Evolutionary conservation across 1,140 invertebrate genomes (phyloP), one percentile per base, ranked within the genome.

Genomic region (Drosophila nikananu): DNA sequence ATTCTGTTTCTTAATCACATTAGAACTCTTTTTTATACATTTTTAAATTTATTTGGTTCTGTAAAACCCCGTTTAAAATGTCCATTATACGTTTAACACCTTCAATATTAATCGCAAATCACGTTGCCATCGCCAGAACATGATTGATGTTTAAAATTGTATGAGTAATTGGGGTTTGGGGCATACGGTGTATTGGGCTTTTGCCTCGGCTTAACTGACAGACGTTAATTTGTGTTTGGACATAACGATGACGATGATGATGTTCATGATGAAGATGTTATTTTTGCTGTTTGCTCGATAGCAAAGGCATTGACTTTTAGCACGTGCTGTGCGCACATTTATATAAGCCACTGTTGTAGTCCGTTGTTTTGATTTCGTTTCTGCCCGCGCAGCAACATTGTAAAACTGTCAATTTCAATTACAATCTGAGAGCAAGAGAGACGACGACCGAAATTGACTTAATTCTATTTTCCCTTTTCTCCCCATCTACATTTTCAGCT

Each of bases 331-430:
- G 65, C 71, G 41, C 48, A 73, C 54, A 77, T 80, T 80, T 80
- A 73, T 77, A 65, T 67, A 74, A 83, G 39, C 27, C 52, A 86
- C 78, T 77, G 73, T 77, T 58, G 75, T 60, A 73, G 73, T 68
- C 49, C 64, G 65, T 86, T 83, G 65, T 87, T 86, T 83, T 86
- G 71, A 80, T 83, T 83, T 71, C 66, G 25, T 65, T 46, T 84
- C 51, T 48, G 66, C 32, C 54, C 19, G 64, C 64, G 7, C 37
- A 74, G 42, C 52, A 75, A 66, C 74, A 77, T 68, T 81, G 68
- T 81, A 72, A 78, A 87, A 65, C 68, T 78, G 72, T 87, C 80
- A 83, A 87, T 83, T 86, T 75, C 55, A 68, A 87, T 87, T 87
- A 58, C 39, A 62, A 86, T 86, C 80, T 49, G 46, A 63, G 37